phyloP scores from a whole-genome alignment of 2,797 vertebrate genomes.

The Periparus ater region DNA sequence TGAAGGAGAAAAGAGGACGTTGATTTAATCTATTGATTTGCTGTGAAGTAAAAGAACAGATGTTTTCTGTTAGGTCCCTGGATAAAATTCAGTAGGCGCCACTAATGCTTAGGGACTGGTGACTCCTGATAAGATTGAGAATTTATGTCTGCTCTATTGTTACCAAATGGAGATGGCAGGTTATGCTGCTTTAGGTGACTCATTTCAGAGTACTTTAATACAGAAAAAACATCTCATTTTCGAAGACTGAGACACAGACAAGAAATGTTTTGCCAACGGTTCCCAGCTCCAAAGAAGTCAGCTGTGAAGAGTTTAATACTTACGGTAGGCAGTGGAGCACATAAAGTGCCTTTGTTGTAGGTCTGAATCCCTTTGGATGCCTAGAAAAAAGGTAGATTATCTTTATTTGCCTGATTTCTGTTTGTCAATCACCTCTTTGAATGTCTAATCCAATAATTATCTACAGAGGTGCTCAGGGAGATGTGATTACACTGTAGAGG shows the following conservation, averaged over 20 bases:
- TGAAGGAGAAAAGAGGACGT: constrained; percentile 57
- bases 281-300: constrained; percentile 23
- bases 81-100: constrained; percentile 77
- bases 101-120: constrained; percentile 68
- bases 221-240: constrained; percentile 24
- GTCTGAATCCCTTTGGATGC: background rate
- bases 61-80: constrained; percentile 74
- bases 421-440: background rate
- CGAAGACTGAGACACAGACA: background rate
- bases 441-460: constrained; percentile 27
- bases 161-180: constrained; percentile 60
- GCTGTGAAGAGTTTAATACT: background rate
- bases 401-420: background rate
- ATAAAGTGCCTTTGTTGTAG: constrained; percentile 11
- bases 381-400: constrained; percentile 4
- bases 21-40: constrained; percentile 79
- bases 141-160: constrained; percentile 65
- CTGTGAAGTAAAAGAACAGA: constrained; percentile 75
- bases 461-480: constrained; percentile 15
- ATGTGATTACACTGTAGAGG: background rate
- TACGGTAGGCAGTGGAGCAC: background rate
- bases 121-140: constrained; percentile 76
- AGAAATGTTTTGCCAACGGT: constrained; percentile 4
- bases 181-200: constrained; percentile 31
- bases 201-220: constrained; percentile 5